phyloP scores from a whole-genome alignment of 2,797 vertebrate genomes.

The Rhinella marina region DNA sequence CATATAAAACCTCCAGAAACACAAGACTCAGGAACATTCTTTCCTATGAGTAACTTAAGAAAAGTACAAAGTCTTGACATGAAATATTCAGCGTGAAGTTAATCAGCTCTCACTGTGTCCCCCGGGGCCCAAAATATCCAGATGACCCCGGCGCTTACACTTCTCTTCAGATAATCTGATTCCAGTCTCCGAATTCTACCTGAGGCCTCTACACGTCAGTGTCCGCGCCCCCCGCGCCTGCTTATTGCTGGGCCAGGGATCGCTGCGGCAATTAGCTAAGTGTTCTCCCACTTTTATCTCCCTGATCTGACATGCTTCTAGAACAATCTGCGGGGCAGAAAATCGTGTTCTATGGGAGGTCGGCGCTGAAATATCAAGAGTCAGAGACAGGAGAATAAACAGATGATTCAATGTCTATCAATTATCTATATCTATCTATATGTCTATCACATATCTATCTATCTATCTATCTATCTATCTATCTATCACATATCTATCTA shows the following conservation, averaged over 20 bases:
- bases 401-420: background rate
- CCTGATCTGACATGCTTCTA: conserved; percentile 56
- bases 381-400: background rate
- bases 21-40: conserved; percentile 52
- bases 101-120: conserved; percentile 47
- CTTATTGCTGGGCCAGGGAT: conserved; percentile 9
- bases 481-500: too few relatives aligned
- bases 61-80: conserved; percentile 57
- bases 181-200: conserved; percentile 56
- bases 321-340: conserved; percentile 47
- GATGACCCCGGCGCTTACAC: conserved; percentile 55
- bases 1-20: background rate
- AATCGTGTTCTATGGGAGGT: conserved; percentile 37
- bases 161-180: conserved; percentile 50
- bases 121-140: conserved; percentile 55
- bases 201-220: conserved; percentile 52
- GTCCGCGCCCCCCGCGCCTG: background rate
- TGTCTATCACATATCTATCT: background rate
- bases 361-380: background rate
- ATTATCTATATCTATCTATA: background rate
- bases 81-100: conserved; percentile 48
- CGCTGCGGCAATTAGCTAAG: conserved; percentile 56
- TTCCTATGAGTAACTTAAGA: conserved; percentile 51
- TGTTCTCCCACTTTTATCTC: conserved; percentile 46
- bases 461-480: background rate